Evolutionary conservation across 2,113 vertebrate species (phyloP).

Genomic region (Chionomys nivalis): DNA sequence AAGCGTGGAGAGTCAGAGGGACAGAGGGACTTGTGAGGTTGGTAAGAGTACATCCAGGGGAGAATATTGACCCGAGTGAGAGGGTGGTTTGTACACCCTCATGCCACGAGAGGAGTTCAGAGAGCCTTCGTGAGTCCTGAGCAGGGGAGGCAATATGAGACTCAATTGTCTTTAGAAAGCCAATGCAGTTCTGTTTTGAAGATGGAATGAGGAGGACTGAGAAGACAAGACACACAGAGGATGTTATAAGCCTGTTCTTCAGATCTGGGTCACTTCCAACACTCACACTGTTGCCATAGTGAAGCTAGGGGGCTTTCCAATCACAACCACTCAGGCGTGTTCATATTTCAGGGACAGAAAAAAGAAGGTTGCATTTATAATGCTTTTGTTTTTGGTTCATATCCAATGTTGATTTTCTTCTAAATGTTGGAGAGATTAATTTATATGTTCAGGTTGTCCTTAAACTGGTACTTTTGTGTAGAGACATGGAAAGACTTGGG

Average conservation of each 20-base stretch:
- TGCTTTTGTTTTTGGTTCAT: not conserved
- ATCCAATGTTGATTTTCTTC: not conserved
- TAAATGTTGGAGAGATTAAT: not conserved
- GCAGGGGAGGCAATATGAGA: not conserved
- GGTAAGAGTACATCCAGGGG: not conserved
- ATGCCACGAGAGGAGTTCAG: not conserved
- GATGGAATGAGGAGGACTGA: not conserved
- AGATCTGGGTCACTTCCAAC: not conserved
- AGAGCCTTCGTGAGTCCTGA: not conserved
- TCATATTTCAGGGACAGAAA: not conserved
- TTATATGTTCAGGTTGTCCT: not conserved
- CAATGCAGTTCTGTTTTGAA: not conserved
- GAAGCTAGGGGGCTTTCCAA: slow-evolving; percentile 10
- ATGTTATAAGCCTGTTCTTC: not conserved
- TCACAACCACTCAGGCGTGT: not conserved
- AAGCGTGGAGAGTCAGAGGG: accelerated
- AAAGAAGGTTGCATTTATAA: not conserved
- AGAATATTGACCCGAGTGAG: not conserved
- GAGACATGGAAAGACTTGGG: not conserved
- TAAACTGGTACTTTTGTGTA: not conserved
- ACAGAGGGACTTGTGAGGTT: not conserved
- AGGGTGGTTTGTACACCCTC: not conserved
- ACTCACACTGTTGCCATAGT: not conserved
- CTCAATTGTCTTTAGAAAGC: not conserved
- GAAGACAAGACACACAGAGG: slow-evolving; percentile 2